Evolutionary conservation across 2,797 vertebrate genomes (phyloP), one percentile per base, ranked within the genome.

Genomic region (Triplophysa bombifrons): DNA sequence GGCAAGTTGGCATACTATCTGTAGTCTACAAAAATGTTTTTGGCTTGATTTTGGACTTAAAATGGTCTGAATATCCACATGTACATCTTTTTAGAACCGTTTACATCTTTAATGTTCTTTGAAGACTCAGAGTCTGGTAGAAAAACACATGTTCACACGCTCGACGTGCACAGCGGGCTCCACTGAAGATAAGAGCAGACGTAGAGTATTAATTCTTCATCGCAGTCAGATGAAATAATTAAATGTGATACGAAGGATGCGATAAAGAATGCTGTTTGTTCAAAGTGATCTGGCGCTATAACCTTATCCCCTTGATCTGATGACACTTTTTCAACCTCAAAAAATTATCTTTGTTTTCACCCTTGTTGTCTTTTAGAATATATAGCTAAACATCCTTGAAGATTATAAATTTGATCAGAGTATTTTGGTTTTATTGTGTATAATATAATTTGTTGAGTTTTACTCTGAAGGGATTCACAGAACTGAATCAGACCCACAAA

Each of bases 111-210:
- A 13, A 65, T 38, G 74, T n/a, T 67, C 14, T 58, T 56, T 65
- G 6, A 17, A 41, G 73, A 48, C 46, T 46, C 44, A 13, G n/a
- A 12, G 10, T 67, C 51, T 76, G 51, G 50, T 44, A 17, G 19
- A 25, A 55, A 55, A 44, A 44, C 75, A 71, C 25, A 48, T 27
- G 12, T 48, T 68, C 75, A 78, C 69, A 69, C 30, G 20, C 44
- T 79, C 38, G 22, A 72, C 20, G 5, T 34, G 6, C 55, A 61
- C 25, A 78, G 53, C 30, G 2, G 30, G 51, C 38, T 64, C 13
- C 25, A 25, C 50, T 14, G 20, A 17, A 82, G 66, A 75, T 41
- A 51, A 65, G 46, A 53, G 60, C 71, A 70, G 63, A 63, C 56
- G 13, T 19, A 44, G 46, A 41, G 14, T 74, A 70, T 74, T 25